phyloP scores from a whole-genome alignment of 2,113 vertebrate genomes.

The Anguilla rostrata region DNA sequence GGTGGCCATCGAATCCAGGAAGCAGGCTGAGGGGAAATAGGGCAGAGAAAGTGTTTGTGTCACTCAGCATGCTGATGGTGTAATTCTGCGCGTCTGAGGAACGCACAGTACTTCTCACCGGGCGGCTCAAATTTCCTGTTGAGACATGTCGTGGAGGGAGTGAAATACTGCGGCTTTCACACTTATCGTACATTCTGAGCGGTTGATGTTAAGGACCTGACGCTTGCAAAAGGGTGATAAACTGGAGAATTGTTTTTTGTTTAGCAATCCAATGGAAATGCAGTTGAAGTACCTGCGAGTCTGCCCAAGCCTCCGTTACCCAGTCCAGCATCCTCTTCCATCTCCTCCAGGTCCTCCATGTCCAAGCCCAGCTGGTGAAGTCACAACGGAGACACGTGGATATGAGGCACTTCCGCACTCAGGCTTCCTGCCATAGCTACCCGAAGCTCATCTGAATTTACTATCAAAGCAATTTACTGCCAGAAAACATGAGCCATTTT shows the following conservation, averaged over 20 bases:
- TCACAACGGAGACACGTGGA: no score
- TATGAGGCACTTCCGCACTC: conserved; percentile 21
- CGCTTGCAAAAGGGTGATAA: background rate
- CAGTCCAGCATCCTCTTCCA: conserved; percentile 94
- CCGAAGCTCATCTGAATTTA: background rate
- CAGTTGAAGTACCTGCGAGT: conserved; percentile 80
- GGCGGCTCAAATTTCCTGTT: background rate
- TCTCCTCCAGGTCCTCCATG: conserved; percentile 96
- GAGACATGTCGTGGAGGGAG: background rate
- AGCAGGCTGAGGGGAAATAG: conserved; percentile 76
- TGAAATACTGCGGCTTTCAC: background rate
- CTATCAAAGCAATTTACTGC: background rate
- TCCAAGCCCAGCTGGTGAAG: conserved; percentile 82
- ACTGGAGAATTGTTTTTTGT: background rate
- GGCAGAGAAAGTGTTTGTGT: background rate
- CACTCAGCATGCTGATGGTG: background rate
- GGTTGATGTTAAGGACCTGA: background rate
- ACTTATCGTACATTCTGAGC: background rate
- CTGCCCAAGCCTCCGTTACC: conserved; percentile 94
- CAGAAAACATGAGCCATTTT: background rate
- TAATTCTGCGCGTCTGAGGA: background rate
- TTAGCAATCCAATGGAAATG: background rate
- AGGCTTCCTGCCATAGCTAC: background rate
- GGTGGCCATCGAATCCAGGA: conserved; percentile 95
- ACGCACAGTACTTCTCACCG: background rate